These are phyloP conservation scores for Agrotis clavis DNA, from an alignment of 2,888 invertebrate species.

Conservation along the genomic window DNA sequence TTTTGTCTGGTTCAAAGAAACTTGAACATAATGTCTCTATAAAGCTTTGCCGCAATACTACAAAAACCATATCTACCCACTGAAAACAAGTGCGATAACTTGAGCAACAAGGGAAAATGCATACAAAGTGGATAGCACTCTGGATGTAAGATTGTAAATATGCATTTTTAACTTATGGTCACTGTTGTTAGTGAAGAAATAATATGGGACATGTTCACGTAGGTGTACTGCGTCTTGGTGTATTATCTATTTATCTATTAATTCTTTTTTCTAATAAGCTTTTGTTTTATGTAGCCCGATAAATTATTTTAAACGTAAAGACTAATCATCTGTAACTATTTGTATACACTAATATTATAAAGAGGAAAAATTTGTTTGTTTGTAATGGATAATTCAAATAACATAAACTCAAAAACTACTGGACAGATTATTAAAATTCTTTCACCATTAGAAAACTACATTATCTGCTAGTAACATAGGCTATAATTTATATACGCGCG, in stretches of 20 bases:
- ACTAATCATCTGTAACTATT: neutral
- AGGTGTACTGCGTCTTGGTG: neutral
- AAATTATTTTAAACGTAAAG: neutral
- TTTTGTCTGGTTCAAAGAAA: constrained; percentile 19
- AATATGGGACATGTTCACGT: neutral
- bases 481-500: too few species aligned
- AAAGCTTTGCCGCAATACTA: constrained; percentile 42
- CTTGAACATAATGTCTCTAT: constrained; percentile 35
- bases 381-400: too few species aligned
- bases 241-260: neutral
- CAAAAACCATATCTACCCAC: constrained; percentile 60
- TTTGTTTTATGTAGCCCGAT: neutral
- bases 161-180: constrained; percentile 29
- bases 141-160: constrained; percentile 53
- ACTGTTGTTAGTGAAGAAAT: constrained; percentile 14
- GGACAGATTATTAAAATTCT: too few species aligned
- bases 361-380: too few species aligned
- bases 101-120: constrained; percentile 53
- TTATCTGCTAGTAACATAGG: too few species aligned
- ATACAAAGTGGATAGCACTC: constrained; percentile 60
- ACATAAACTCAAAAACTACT: too few species aligned
- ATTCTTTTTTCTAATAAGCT: neutral
- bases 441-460: too few species aligned
- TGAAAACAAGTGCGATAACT: constrained; percentile 56
- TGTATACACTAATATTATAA: too few species aligned